Evolutionary conservation across 2,797 vertebrate genomes (phyloP).

Genomic region (Poeciliopsis presidionis): DNA sequence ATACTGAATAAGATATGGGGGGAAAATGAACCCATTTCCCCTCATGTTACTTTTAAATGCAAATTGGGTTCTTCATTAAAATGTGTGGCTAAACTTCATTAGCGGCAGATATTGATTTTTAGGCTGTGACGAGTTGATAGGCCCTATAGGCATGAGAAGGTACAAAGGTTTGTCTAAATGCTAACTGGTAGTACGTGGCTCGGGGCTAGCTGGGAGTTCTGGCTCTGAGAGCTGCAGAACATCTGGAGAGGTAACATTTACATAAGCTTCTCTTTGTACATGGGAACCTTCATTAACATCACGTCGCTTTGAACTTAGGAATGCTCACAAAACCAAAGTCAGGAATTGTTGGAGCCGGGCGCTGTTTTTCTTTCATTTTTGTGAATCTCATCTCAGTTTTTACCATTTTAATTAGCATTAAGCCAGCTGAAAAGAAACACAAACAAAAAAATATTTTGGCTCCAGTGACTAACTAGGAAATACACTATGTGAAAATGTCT

Average conservation of each 20-base stretch:
- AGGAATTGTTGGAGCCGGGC: conserved; percentile 48
- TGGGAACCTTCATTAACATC: conserved; percentile 79
- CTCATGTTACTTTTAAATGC: conserved; percentile 82
- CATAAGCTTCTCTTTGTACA: conserved; percentile 82
- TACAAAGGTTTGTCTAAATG: conserved; percentile 86
- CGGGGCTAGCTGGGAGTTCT: conserved; percentile 63
- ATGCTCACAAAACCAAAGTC: conserved; percentile 51
- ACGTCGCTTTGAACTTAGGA: conserved; percentile 77
- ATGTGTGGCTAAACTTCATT: conserved; percentile 82
- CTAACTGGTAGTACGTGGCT: conserved; percentile 77
- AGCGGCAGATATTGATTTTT: conserved; percentile 82
- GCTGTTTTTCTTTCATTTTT: conserved; percentile 39
- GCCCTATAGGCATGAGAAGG: conserved; percentile 79
- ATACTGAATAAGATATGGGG: conserved; percentile 72
- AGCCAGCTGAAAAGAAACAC: conserved; percentile 5
- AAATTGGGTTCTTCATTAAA: conserved; percentile 82
- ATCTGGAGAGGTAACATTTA: conserved; percentile 86
- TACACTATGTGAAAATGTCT: neutral
- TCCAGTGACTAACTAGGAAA: neutral
- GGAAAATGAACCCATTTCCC: conserved; percentile 74
- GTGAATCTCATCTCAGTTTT: conserved; percentile 8
- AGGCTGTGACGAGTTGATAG: conserved; percentile 68
- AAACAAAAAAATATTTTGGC: neutral
- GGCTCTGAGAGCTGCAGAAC: conserved; percentile 73
- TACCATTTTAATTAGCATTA: conserved; percentile 10